Base-by-base conservation (phyloP, 1,140 invertebrate species). In the Scaptomyza montana region DNA sequence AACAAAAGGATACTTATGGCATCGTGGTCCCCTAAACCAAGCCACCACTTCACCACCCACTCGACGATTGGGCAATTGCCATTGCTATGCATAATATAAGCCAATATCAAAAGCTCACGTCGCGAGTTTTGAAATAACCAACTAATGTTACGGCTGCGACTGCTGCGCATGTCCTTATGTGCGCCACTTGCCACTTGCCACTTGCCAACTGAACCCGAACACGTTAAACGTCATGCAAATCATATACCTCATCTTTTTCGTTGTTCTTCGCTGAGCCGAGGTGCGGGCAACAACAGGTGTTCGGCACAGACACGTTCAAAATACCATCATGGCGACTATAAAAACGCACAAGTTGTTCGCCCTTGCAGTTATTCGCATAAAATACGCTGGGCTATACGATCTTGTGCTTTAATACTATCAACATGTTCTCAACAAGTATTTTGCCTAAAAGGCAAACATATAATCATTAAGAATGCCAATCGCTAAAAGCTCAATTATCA, bases 241-340 rank as follows among this genome's bases (percentile, higher is more conserved):
- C 30, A 39, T 4, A 2, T 9, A 3, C 36, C 36, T 9, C 12
- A 43, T n/a, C 7, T 9, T 13, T 30, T 8, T 28, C 30, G 51
- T 49, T 25, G 8, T 21, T 9, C 39, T 10, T 25, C 3, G 21
- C 41, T n/a, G 9, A 51, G 25, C 39, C 46, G 36, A 16, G 19
- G 45, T 41, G 6, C 30, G 12, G 47, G 63, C 81, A 86, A 86
- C 82, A 86, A 86, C 82, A 86, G 81, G 82, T 86, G 81, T 81
- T 62, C 36, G 56, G 49, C 46, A 41, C 10, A 10, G 8, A 36
- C 30, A 33, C 8, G 47, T 19, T 39, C 36, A 53, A 28, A 45
- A 46, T 28, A 47, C 46, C 28, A 5, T 10, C 49, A n/a, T 46
- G 36, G 62, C 25, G 43, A 39, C 81, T 86, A 86, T 86, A 87